Evolutionary conservation across 2,797 vertebrate genomes (phyloP).

Genomic region (Rhinophrynus dorsalis): DNA sequence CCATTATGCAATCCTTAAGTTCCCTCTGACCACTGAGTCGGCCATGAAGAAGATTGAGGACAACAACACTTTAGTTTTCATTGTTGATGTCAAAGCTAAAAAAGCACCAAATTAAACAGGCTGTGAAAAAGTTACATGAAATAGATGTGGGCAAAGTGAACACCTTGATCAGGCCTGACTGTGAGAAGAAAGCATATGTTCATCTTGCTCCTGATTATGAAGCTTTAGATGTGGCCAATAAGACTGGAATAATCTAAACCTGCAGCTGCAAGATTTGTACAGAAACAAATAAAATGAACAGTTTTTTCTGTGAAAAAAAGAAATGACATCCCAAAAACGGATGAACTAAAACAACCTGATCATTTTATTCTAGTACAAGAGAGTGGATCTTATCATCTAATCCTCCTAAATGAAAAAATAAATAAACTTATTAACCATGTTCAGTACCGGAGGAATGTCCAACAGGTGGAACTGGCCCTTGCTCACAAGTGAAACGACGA

Average conservation of each 20-base stretch:
- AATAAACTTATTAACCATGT: too few relatives aligned
- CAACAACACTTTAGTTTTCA: slow-evolving; percentile 85
- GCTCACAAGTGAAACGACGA: too few relatives aligned
- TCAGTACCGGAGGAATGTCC: too few relatives aligned
- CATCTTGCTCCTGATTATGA: slow-evolving; percentile 96
- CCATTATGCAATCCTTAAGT: slow-evolving; percentile 98
- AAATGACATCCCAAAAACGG: too few relatives aligned
- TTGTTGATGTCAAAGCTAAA: slow-evolving; percentile 82
- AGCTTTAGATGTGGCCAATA: slow-evolving; percentile 97
- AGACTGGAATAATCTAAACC: slow-evolving; percentile 98
- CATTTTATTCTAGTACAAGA: too few relatives aligned
- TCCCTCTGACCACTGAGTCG: slow-evolving; percentile 93
- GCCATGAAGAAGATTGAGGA: slow-evolving; percentile 90
- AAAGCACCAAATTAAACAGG: slow-evolving; percentile 83
- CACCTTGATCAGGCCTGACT: slow-evolving; percentile 95
- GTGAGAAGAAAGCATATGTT: slow-evolving; percentile 97
- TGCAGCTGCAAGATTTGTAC: slow-evolving; percentile 63
- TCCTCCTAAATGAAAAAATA: too few relatives aligned
- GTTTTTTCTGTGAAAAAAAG: too few relatives aligned
- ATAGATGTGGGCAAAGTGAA: slow-evolving; percentile 98
- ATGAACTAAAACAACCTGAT: too few relatives aligned
- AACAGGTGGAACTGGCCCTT: too few relatives aligned
- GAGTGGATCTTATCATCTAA: too few relatives aligned
- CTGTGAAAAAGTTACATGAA: slow-evolving; percentile 96
- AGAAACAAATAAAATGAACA: too few relatives aligned